A percentile compares a stretch with the other conserved stretches of the same genome.
Conservation (phyloP, 2,888 invertebrate species). For the Synanthedon vespiformis region DNA sequence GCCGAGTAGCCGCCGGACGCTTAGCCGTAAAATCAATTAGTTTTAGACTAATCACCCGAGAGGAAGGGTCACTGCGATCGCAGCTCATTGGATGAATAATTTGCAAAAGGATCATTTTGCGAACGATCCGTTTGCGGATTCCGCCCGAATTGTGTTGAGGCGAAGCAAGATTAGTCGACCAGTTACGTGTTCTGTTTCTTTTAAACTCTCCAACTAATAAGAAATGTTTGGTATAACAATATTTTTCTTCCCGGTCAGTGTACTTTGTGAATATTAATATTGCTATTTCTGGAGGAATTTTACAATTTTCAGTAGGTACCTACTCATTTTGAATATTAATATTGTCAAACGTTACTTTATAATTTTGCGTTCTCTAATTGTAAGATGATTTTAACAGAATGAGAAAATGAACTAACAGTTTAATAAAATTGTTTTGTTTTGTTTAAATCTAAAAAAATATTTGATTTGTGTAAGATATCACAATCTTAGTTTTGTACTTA, state of each 20-base stretch:
- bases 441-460: too few species aligned
- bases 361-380: too few species aligned
- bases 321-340: not conserved
- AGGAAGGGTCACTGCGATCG: conserved; percentile 31
- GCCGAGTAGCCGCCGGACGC: conserved; percentile 1
- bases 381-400: too few species aligned
- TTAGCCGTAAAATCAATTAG: conserved; percentile 41
- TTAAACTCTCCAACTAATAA: not conserved
- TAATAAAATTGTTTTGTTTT: too few species aligned
- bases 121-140: conserved; percentile 6
- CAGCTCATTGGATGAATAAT: conserved; percentile 41
- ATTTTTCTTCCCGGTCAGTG: too few species aligned
- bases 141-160: conserved; percentile 12
- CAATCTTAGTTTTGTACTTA: too few species aligned
- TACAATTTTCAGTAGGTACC: too few species aligned
- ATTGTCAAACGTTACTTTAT: not conserved
- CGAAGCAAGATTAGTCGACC: conserved; percentile 8
- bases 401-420: too few species aligned
- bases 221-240: not conserved
- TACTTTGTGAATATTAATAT: not conserved
- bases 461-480: too few species aligned
- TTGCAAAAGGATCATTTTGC: conserved; percentile 21
- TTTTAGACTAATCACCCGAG: conserved; percentile 39
- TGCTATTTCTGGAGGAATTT: not conserved
- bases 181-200: not conserved